Evolutionary conservation across 2,113 vertebrate genomes (phyloP), one percentile per base, ranked within the genome.

Genomic region (Seriola rivoliana): DNA sequence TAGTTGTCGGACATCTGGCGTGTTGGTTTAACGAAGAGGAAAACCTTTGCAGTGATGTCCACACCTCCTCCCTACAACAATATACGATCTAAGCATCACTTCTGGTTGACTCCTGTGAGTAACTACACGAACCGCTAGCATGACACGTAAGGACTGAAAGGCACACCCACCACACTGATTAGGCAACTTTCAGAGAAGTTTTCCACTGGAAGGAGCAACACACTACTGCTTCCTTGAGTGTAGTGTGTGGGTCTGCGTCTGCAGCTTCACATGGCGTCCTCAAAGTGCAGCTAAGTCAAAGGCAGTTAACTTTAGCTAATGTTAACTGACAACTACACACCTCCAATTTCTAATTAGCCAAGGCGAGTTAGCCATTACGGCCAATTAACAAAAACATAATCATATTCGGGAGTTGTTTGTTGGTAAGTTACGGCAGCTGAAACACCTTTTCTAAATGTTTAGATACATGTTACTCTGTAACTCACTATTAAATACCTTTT

Each of bases 141-240:
- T 52, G 67, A 66, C 67, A 70, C 75, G 75, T 82, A 77, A 57
- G 21, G 25, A 25, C 66, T 8, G 57, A 23, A 57, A 19, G 84
- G 81, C 19, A 44, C 90, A 79, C 90, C 90, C 88, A 83, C 81
- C 50, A 9, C 46, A 19, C 36, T 9, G 66, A 78, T 84, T 32
- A 57, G 50, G 57, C 63, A 72, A 80, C 72, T 69, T n/a, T 59
- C 6, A 40, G 9, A 29, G 38, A 63, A 23, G 40, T 70, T 67
- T 60, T 9, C 36, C 21, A 32, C 44, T n/a, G 0, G 1, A 9
- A 2, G 50, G 40, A 57, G 69, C 5, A 42, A 4, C 58, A 6
- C 10, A 1, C 7, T 16, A 3, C 0, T 25, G 36, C 13, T 3
- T 6, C n/a, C 19, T 2, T 4, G 12, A 17, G 9, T 8, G 21